Percentiles rank a stretch among this genome's conserved stretches.
Conservation (phyloP, 1,140 invertebrate genomes). For the Trachymyrmex septentrionalis region DNA sequence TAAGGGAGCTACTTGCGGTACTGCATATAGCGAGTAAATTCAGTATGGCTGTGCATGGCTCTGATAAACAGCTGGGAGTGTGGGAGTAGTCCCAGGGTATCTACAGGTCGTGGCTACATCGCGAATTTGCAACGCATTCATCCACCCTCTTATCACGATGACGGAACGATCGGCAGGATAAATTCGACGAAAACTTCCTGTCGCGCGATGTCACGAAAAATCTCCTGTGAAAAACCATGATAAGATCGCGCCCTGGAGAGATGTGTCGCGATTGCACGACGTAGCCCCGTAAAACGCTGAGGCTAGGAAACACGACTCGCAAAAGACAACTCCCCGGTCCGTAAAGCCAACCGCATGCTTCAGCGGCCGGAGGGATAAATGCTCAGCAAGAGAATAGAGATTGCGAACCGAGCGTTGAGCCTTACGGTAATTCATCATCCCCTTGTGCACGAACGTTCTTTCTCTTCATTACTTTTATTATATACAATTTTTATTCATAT, state of each 20-base stretch:
- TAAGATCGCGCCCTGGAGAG: background rate
- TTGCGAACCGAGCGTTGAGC: constrained; percentile 21
- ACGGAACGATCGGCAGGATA: background rate
- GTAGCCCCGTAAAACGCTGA: background rate
- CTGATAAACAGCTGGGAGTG: constrained; percentile 41
- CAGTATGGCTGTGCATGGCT: constrained; percentile 48
- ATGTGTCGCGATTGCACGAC: constrained; percentile 37
- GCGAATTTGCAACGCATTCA: constrained; percentile 5
- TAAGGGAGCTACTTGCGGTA: background rate
- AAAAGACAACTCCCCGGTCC: background rate
- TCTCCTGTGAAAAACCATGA: background rate
- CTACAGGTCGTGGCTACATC: background rate
- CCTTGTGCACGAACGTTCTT: constrained; percentile 27
- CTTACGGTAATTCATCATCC: constrained; percentile 42
- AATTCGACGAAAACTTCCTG: background rate
- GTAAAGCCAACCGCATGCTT: background rate
- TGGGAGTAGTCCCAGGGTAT: constrained; percentile 11
- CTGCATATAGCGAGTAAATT: background rate
- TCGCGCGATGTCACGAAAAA: background rate
- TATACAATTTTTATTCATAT: constrained; percentile 6
- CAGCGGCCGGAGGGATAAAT: constrained; percentile 36
- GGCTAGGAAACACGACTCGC: background rate
- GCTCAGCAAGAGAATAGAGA: constrained; percentile 15
- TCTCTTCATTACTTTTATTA: background rate
- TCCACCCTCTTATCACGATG: background rate